Evolutionary conservation across 2,113 vertebrate species (phyloP).

Genomic region (Psittacula cyanocephala): DNA sequence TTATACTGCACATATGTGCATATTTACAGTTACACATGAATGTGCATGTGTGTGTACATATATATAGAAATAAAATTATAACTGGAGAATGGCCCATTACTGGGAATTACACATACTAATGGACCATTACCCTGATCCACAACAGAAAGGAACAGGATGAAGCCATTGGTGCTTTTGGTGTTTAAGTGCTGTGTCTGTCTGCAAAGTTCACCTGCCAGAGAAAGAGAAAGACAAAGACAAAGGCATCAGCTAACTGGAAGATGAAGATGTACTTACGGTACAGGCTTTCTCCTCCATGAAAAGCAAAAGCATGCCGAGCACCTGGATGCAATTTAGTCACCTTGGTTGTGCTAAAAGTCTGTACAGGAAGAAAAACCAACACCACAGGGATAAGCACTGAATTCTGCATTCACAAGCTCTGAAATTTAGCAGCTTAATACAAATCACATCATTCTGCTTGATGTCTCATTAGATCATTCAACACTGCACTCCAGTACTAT

Average conservation of each 20-base stretch:
- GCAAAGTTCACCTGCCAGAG: conserved; percentile 90
- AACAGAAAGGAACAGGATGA: not conserved
- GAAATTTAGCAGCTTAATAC: not conserved
- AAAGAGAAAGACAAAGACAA: conserved; percentile 90
- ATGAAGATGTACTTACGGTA: conserved; percentile 86
- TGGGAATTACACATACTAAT: not conserved
- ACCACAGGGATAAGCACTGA: not conserved
- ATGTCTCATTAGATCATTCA: not conserved
- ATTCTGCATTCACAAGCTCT: not conserved
- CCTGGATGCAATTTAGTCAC: conserved; percentile 83
- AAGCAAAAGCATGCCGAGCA: conserved; percentile 89
- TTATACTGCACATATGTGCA: not conserved
- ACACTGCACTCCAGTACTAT: not conserved
- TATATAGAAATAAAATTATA: not conserved
- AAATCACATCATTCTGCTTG: not conserved
- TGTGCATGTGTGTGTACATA: no score
- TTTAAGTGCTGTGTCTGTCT: not conserved
- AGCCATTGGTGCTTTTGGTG: not conserved
- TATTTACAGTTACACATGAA: not conserved
- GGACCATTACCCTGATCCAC: not conserved
- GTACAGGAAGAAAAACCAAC: conserved; percentile 47
- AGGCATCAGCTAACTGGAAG: conserved; percentile 89
- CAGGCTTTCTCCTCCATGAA: conserved; percentile 87
- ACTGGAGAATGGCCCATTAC: not conserved
- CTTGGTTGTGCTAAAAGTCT: conserved; percentile 69